Base-by-base conservation (phyloP, 2,888 invertebrate species). In the Homarus gammarus region DNA sequence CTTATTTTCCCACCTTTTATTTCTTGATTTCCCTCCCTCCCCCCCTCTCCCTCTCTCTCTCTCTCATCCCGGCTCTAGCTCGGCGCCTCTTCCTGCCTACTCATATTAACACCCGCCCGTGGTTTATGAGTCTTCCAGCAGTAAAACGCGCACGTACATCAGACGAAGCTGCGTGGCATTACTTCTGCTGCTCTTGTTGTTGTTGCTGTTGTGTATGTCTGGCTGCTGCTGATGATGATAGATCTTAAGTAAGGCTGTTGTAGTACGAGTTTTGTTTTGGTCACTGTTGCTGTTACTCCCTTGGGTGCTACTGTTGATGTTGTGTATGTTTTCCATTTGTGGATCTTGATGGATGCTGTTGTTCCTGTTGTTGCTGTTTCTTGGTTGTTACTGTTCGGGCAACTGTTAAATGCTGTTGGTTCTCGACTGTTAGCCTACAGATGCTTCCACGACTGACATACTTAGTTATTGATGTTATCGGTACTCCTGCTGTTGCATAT, bases 1-100 rank as follows among this genome's bases (percentile, higher is more conserved):
- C 40, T 77, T 44, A 44, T 22, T 72, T 44, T 77, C 77, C 49
- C 78, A 27, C 56, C 49, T 33, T 78, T 49, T 78, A 27, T 78
- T 79, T 79, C 64, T 61, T 44, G 22, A 61, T 79, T 31, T 79
- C 79, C 44, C 38, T 36, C 61, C 44, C 75, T 75, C 44, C 44
- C 75, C 33, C 44, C 33, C 38, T 73, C 73, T 38, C 73, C 44
- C 44, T 75, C 44, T 44, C 75, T 75, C 44, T 75, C 56, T 56
- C 56, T 12, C 56, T 56, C 36, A 2, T 31, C 31, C 36, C 18
- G 10, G 3, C 31, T 64, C 73, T 73, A 33, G 33, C 75, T 75
- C 75, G n/a, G 22, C 49, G n/a, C 49, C 75, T 75, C 75, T 75
- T 44, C 31, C 75, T 40, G 44, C 31, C 44, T 75, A 40, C 49